These are phyloP conservation scores for Sphyrna mokarran DNA, from an alignment of 2,113 vertebrate species.

Conservation along the genomic window DNA sequence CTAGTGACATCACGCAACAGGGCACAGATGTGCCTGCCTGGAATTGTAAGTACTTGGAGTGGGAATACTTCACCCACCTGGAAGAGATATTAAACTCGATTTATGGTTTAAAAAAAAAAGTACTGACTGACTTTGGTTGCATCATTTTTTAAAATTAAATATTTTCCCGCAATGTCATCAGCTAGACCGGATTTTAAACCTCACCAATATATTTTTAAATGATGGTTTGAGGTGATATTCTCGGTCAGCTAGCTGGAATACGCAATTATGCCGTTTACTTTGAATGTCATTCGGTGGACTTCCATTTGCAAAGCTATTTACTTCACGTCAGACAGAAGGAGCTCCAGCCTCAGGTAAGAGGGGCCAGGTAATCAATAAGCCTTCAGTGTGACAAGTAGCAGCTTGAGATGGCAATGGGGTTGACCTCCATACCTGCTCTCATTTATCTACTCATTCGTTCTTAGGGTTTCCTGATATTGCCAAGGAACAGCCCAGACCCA, in stretches of 20 bases:
- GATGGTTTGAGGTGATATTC: neutral
- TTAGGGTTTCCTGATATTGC: neutral
- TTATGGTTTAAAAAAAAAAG: neutral
- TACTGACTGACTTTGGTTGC: neutral
- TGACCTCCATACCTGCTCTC: conserved; percentile 24
- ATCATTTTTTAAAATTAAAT: neutral
- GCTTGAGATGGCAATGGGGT: conserved; percentile 20
- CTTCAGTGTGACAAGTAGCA: conserved; percentile 8
- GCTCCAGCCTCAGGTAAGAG: neutral
- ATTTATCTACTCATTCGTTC: conserved; percentile 32
- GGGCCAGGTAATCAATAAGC: conserved; percentile 18
- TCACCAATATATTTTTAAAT: neutral
- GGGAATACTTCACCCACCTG: neutral
- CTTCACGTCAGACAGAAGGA: conserved; percentile 9
- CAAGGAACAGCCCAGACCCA: neutral
- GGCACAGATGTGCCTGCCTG: neutral
- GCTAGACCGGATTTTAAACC: neutral
- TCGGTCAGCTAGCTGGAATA: neutral
- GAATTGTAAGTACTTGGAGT: neutral
- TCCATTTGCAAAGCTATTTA: conserved; percentile 15
- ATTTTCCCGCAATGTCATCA: neutral
- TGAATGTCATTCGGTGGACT: neutral
- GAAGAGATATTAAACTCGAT: neutral
- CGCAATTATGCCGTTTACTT: neutral
- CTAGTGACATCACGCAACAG: neutral